phyloP scores from a whole-genome alignment of 2,113 vertebrate species.

The Neolamprologus toae region DNA sequence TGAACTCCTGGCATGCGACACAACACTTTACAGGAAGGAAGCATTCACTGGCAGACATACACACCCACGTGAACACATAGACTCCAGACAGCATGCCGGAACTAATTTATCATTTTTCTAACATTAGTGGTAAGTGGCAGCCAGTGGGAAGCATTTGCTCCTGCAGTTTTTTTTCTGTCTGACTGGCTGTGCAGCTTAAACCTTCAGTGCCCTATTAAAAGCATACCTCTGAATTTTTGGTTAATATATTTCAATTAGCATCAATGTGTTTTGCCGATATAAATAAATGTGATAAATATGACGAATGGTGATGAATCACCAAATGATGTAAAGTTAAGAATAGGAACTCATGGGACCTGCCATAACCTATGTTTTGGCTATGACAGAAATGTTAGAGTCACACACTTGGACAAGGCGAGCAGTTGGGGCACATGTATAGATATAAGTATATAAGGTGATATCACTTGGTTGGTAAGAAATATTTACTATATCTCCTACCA shows the following conservation, averaged over 20 bases:
- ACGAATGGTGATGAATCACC: background rate
- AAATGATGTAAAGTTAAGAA: background rate
- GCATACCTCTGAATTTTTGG: background rate
- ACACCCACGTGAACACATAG: background rate
- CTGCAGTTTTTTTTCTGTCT: conserved; percentile 35
- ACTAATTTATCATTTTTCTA: conserved; percentile 56
- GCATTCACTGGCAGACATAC: background rate
- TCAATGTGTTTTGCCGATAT: background rate
- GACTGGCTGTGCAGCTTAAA: conserved; percentile 10
- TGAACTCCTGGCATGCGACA: conserved; percentile 56
- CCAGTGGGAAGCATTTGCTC: conserved; percentile 42
- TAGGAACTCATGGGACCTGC: background rate
- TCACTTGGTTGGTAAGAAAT: background rate
- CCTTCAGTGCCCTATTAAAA: background rate
- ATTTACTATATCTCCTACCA: background rate
- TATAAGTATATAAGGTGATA: background rate
- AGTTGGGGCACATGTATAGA: background rate
- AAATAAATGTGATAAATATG: background rate
- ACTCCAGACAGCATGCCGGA: conserved; percentile 8
- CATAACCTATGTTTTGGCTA: background rate
- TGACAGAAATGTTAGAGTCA: background rate
- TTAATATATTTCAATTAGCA: background rate
- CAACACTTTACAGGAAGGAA: conserved; percentile 25
- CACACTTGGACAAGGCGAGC: background rate
- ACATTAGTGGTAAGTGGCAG: conserved; percentile 56